Conservation (phyloP, 2,888 invertebrate species). For the Salticus scenicus region DNA sequence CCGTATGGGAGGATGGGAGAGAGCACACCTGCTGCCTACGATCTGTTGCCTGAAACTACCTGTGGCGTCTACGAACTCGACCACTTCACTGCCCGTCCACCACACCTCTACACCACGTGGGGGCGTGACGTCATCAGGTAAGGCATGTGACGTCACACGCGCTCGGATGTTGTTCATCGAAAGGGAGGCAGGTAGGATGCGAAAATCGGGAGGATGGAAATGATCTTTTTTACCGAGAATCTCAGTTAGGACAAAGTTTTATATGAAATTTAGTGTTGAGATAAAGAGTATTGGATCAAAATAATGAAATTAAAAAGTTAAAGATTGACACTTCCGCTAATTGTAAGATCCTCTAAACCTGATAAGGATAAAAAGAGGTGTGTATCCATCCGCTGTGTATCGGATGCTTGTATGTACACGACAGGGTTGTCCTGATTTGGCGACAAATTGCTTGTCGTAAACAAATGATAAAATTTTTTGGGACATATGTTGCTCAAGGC, state of each 20-base stretch:
- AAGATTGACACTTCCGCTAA: background rate
- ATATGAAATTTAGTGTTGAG: background rate
- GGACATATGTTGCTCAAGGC: background rate
- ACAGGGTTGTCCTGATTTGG: conserved; percentile 39
- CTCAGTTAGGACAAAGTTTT: background rate
- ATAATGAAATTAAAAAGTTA: background rate
- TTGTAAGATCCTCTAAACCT: conserved; percentile 47
- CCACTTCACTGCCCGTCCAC: conserved; percentile 61
- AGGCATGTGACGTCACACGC: conserved; percentile 58
- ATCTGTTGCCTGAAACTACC: conserved; percentile 65
- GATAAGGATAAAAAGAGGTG: conserved; percentile 57
- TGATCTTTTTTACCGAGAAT: background rate
- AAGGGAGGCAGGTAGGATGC: conserved; percentile 45
- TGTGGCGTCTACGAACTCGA: conserved; percentile 63
- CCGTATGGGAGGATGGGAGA: conserved; percentile 18
- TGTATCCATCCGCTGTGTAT: conserved; percentile 62
- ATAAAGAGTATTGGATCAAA: background rate
- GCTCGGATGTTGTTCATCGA: conserved; percentile 50
- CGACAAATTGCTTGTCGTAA: conserved; percentile 16
- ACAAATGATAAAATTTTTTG: background rate
- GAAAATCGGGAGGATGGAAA: background rate
- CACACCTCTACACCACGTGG: conserved; percentile 64
- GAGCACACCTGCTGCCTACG: conserved; percentile 36
- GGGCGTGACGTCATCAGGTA: conserved; percentile 66
- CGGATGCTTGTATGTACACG: conserved; percentile 23